Evolutionary conservation across 2,113 vertebrate genomes (phyloP), one percentile per base, ranked within the genome.

Genomic region (Neopipo cinnamomea): DNA sequence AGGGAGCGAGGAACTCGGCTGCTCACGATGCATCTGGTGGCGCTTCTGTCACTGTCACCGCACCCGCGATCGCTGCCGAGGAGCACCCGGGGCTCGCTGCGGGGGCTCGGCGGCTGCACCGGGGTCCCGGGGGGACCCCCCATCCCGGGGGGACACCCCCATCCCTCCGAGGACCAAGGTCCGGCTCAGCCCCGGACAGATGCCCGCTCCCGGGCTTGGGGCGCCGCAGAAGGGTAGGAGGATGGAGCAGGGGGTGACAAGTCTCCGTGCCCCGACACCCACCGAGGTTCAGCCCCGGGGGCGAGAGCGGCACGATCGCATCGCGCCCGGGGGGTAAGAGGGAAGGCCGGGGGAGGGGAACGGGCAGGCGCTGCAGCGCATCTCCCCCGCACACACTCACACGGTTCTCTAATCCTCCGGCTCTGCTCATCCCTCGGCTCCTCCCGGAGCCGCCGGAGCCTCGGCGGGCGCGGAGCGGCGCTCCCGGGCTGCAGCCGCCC

Each of bases 1-100:
- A 66, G 86, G 80, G 90, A 92, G 70, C 75, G 56, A 81, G 93
- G 93, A 94, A 93, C 87, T 89, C 87, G 53, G n/a, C 78, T 42
- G 92, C 84, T 93, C 77, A 27, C 63, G 72, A 70, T 63, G 89
- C 87, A 95, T 89, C 86, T 80, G 91, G 89, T 82, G 85, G 87
- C n/a, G 71, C 71, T 27, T 61, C 88, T 53, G 76, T 20, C 91
- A 12, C 91, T 27, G 92, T 8, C 84, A 10, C 91, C 8, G 88
- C 92, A 4, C 41, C 82, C 81, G 61, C 87, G 79, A 52, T 27
- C 58, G 31, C 67, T 33, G 70, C 68, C 61, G 47, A 65, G 70
- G 31, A 70, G 67, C 85, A 1, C 6, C 82, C 42, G 72, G 27
- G 12, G 74, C 59, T 59, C 56, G 35, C 52, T 16, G 79, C 30